Evolutionary conservation across 1,140 invertebrate species (phyloP).

Genomic region (Eupristina koningsbergeri): DNA sequence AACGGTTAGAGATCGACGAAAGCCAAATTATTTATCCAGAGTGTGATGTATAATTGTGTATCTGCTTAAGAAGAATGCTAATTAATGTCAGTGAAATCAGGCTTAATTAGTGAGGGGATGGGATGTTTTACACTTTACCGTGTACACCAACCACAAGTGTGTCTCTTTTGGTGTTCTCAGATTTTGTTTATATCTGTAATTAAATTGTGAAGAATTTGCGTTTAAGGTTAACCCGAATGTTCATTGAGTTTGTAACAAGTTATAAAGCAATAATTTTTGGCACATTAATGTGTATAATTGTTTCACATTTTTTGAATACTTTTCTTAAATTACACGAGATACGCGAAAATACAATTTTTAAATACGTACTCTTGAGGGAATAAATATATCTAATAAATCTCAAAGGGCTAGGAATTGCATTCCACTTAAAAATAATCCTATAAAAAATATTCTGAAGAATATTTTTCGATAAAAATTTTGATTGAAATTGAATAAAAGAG

Average conservation of each 20-base stretch:
- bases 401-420: too few relatives aligned
- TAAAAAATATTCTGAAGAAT: too few relatives aligned
- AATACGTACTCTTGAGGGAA: too few relatives aligned
- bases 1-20: not conserved
- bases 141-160: slow-evolving; percentile 3
- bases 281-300: not conserved
- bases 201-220: not conserved
- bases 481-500: too few relatives aligned
- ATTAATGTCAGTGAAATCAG: slow-evolving; percentile 35
- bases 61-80: slow-evolving; percentile 33
- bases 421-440: too few relatives aligned
- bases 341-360: too few relatives aligned
- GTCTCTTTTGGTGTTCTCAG: not conserved
- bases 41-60: slow-evolving; percentile 26
- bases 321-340: too few relatives aligned
- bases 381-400: too few relatives aligned
- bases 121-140: not conserved
- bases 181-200: not conserved
- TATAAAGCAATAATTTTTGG: not conserved
- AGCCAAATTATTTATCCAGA: slow-evolving; percentile 28
- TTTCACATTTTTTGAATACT: too few relatives aligned
- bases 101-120: slow-evolving; percentile 23
- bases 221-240: not conserved
- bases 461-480: too few relatives aligned
- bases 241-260: not conserved